A percentile compares a stretch with the other conserved stretches of the same genome.
These are phyloP conservation scores for Drosophila ironensis DNA, from an alignment of 1,140 invertebrate genomes.

Conservation along the genomic window DNA sequence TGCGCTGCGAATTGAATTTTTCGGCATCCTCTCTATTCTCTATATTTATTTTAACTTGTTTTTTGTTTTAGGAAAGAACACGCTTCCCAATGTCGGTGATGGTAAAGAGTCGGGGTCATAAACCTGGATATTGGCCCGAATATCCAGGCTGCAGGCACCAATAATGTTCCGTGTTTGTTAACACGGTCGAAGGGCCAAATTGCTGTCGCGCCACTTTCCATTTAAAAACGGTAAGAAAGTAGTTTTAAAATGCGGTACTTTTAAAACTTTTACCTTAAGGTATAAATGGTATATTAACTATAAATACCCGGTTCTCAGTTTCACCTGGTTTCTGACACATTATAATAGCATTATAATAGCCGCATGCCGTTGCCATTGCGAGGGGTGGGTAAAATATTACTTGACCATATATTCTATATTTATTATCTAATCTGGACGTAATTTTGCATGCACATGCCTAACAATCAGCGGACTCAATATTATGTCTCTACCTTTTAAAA, in stretches of 20 bases:
- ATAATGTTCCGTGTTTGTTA: conserved; percentile 56
- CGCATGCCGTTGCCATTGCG: too few species aligned
- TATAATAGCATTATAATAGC: too few species aligned
- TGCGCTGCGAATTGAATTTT: conserved; percentile 39
- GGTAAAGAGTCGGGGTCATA: conserved; percentile 13
- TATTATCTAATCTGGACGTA: too few species aligned
- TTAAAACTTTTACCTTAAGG: too few species aligned
- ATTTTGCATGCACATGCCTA: too few species aligned
- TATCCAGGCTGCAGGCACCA: conserved; percentile 53
- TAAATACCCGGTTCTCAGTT: too few species aligned
- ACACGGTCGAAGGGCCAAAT: conserved; percentile 14
- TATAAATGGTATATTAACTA: too few species aligned
- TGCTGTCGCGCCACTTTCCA: conserved; percentile 10
- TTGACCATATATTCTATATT: too few species aligned
- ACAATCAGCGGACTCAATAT: too few species aligned
- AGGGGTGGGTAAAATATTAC: too few species aligned
- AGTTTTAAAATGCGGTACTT: conserved; percentile 1
- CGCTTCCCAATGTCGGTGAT: background rate
- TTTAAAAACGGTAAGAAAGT: background rate
- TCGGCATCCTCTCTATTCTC: conserved; percentile 10
- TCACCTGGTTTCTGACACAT: too few species aligned
- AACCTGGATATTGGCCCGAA: conserved; percentile 55
- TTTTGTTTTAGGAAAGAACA: conserved; percentile 3
- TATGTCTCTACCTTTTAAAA: too few species aligned
- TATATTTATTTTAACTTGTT: conserved; percentile 13